Base-by-base conservation (phyloP, 2,888 invertebrate species). In the Trichogramma dendrolimi region DNA sequence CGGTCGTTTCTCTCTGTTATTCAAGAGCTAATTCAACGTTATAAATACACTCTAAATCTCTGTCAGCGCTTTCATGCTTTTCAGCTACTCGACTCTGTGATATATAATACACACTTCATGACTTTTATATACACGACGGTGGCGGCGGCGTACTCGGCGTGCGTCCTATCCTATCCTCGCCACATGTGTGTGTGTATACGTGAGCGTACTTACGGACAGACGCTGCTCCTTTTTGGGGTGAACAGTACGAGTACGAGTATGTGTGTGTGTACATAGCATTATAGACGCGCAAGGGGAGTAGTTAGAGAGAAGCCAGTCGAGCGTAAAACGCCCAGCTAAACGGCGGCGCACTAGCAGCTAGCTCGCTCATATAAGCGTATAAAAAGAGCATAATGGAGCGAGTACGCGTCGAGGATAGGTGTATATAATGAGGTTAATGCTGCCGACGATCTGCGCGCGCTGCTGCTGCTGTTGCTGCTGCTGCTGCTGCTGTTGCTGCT, bases 291-390 rank as follows among this genome's bases (percentile, higher is more conserved):
- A 14, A 10, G 51, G 55, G 64, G 27, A 64, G 61, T 58, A 64
- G 71, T 27, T 27, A 27, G 27, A 27, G 74, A 77, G 77, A 71
- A 74, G 72, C 72, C 75, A 73, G 69, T 75, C 72, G 73, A 77
- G 71, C 78, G 74, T 79, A 75, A 79, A 79, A 79, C 79, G 77
- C 75, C 72, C 74, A 77, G 74, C 78, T 79, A 78, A 79, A 79
- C 76, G 78, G 73, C 76, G 71, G 55, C 50, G 11, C 53, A n/a
- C 41, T 6, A 6, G 50, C 39, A 7, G 42, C n/a, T 62, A 55
- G 38, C 40, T 61, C 49, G 57, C 55, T 59, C 27, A 14, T 47
- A 4, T 47, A 40, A 50, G 58, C 53, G 54, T 59, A 53, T 62
- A 75, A 77, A 76, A 76, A 76, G 75, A 73, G 71, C 65, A 76